Conservation (phyloP, 30 jellyfish, hydroid and myxozoan species). For the Aurelia aurita region DNA sequence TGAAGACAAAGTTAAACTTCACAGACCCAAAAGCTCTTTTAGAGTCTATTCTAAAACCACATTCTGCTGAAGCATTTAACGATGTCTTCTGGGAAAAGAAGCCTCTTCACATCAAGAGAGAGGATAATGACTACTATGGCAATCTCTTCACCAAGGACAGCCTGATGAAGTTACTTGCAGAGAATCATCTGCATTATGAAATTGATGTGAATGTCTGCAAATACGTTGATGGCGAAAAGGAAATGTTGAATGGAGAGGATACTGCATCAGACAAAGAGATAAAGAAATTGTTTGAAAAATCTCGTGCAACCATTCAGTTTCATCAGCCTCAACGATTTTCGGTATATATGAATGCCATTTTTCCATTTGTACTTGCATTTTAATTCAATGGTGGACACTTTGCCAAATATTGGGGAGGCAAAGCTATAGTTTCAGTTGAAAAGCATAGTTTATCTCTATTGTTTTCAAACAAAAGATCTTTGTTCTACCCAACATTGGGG, state of each 20-base stretch:
- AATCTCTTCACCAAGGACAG: slow-evolving; percentile 53
- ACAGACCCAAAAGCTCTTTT: slow-evolving; percentile 66
- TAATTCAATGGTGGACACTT: no score
- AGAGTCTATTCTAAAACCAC: slow-evolving; percentile 66
- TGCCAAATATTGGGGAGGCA: no score
- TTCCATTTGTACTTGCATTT: neutral
- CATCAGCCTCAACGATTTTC: slow-evolving; percentile 96
- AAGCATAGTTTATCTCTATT: no score
- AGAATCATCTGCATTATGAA: slow-evolving; percentile 70
- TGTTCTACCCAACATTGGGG: no score
- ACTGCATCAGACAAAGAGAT: slow-evolving; percentile 65
- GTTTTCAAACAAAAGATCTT: no score
- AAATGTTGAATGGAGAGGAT: slow-evolving; percentile 83
- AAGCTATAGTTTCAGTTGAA: no score
- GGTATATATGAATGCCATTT: slow-evolving; percentile 30
- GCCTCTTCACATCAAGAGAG: slow-evolving; percentile 82
- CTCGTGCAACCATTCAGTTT: slow-evolving; percentile 86
- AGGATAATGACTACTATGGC: slow-evolving; percentile 78
- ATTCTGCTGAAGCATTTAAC: slow-evolving; percentile 52
- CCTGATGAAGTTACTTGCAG: slow-evolving; percentile 49
- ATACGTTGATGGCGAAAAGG: slow-evolving; percentile 86
- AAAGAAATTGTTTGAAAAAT: slow-evolving; percentile 62
- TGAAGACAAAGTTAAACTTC: slow-evolving; percentile 56
- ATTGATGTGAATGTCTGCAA: slow-evolving; percentile 86
- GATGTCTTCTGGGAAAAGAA: slow-evolving; percentile 90